Percentiles rank a stretch among this genome's conserved stretches.
These are phyloP conservation scores for Eulemur mongoz DNA, from an alignment of 2,797 vertebrate species.

Conservation along the genomic window DNA sequence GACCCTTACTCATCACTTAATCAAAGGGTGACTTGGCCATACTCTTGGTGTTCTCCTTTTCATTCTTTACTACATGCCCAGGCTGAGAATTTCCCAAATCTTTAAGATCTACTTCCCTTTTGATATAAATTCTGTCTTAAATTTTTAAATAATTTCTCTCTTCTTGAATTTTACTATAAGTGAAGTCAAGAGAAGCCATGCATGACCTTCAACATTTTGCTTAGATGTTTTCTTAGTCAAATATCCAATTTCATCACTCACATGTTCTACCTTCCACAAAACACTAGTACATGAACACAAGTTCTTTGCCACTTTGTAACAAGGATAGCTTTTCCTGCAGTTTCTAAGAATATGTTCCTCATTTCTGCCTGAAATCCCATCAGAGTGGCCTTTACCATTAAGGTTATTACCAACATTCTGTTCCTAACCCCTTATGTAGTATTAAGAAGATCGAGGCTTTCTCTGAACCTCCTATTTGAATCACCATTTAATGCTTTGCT, in stretches of 20 bases:
- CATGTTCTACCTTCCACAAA: not conserved
- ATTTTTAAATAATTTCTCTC: not conserved
- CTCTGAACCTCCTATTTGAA: not conserved
- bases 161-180: not conserved
- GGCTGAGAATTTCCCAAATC: not conserved
- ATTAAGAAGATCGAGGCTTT: not conserved
- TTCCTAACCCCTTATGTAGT: not conserved
- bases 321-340: not conserved
- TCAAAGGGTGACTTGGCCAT: not conserved
- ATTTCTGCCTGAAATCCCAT: not conserved
- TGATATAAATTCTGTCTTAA: not conserved
- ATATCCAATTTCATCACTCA: not conserved
- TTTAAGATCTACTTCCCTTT: not conserved
- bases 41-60: not conserved
- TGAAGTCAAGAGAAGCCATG: not conserved
- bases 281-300: not conserved
- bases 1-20: too few relatives aligned
- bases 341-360: not conserved
- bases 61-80: not conserved
- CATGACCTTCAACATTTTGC: not conserved
- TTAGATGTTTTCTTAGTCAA: not conserved
- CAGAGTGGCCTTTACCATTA: not conserved
- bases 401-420: not conserved
- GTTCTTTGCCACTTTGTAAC: not conserved
- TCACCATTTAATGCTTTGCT: not conserved